phyloP scores from a whole-genome alignment of 37 sponge, comb jelly and placozoan genomes.

The Halisarca cf. caerulea region DNA sequence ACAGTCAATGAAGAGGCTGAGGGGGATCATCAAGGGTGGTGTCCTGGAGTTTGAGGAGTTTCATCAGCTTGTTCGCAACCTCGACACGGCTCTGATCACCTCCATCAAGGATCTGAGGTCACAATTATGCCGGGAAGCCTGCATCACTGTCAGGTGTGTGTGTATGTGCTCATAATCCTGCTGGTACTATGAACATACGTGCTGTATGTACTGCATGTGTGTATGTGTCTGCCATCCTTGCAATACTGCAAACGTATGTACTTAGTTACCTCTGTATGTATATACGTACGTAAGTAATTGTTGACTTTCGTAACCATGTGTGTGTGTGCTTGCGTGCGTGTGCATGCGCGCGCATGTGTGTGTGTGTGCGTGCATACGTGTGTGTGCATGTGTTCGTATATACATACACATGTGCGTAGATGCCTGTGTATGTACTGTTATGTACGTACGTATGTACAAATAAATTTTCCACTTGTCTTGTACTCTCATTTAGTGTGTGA shows the following conservation, averaged over 20 bases:
- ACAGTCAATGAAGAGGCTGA: conserved; percentile 51
- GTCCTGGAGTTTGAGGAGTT: conserved; percentile 47
- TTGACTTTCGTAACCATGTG: background rate
- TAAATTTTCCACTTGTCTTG: too few species aligned
- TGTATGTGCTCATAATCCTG: background rate
- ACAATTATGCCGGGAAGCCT: conserved; percentile 71
- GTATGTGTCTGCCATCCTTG: too few species aligned
- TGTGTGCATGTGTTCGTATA: background rate
- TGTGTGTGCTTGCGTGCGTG: background rate
- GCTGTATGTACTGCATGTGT: background rate
- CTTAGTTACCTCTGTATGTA: background rate
- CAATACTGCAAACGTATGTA: background rate
- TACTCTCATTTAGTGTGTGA: too few species aligned
- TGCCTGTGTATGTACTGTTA: too few species aligned
- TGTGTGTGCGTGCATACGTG: background rate
- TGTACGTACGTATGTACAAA: too few species aligned
- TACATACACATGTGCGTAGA: too few species aligned
- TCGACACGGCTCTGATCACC: conserved; percentile 31
- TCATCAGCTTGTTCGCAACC: conserved; percentile 6
- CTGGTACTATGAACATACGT: background rate
- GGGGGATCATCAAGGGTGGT: conserved; percentile 48
- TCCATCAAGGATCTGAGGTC: conserved; percentile 83
- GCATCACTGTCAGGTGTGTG: conserved; percentile 60
- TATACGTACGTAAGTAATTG: background rate
- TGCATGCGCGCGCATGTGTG: background rate